Evolutionary conservation across 1,140 invertebrate species (phyloP).

Genomic region (Theocolax elegans): DNA sequence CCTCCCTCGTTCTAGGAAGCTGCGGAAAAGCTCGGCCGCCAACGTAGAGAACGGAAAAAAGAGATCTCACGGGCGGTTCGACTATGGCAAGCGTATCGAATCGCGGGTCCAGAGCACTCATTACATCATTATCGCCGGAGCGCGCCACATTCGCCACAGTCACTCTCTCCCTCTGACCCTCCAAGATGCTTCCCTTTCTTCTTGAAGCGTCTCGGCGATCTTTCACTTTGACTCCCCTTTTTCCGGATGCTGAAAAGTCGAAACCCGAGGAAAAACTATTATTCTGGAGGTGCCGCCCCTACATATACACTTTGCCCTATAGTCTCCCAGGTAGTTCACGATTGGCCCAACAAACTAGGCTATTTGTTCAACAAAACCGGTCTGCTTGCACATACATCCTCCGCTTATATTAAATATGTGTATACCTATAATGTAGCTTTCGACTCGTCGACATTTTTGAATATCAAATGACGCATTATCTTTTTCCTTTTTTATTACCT

Average conservation of each 20-base stretch:
- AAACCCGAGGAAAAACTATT: conserved; percentile 11
- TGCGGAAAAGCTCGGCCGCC: conserved; percentile 18
- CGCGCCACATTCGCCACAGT: conserved; percentile 50
- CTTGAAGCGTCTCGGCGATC: neutral
- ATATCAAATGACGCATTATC: too few relatives aligned
- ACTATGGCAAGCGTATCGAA: conserved; percentile 45
- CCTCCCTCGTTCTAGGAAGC: neutral
- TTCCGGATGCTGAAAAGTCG: neutral
- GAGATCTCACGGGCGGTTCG: conserved; percentile 27
- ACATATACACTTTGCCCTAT: neutral
- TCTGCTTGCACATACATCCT: neutral
- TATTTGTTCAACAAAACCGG: conserved; percentile 53
- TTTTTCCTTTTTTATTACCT: too few relatives aligned
- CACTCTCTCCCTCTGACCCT: neutral
- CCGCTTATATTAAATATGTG: neutral
- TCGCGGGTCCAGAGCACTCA: conserved; percentile 49
- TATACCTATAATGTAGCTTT: too few relatives aligned
- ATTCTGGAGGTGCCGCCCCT: conserved; percentile 16
- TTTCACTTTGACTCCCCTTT: neutral
- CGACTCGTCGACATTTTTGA: too few relatives aligned
- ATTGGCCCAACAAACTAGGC: conserved; percentile 52
- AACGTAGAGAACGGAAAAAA: conserved; percentile 17
- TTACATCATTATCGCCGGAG: conserved; percentile 55
- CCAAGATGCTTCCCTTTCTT: neutral
- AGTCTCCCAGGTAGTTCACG: neutral